phyloP scores from a whole-genome alignment of 1,140 invertebrate genomes.

The Polyergus mexicanus region DNA sequence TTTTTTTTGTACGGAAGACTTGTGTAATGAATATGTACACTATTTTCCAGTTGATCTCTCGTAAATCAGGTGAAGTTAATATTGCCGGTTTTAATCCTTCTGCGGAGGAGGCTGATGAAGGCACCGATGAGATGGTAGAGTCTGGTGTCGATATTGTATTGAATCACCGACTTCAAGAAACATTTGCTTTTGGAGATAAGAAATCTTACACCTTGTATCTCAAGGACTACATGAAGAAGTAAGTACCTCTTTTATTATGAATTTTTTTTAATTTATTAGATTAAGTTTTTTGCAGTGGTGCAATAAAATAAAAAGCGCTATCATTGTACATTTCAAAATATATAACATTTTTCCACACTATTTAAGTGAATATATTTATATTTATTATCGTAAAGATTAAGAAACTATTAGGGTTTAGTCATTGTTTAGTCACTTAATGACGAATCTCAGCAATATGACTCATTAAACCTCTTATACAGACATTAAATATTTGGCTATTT shows the following conservation, averaged over 20 bases:
- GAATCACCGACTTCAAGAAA: slow-evolving; percentile 96
- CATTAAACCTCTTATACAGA: background rate
- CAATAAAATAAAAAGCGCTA: background rate
- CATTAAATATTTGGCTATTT: background rate
- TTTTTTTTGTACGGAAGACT: background rate
- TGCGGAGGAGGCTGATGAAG: slow-evolving; percentile 96
- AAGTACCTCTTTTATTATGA: slow-evolving; percentile 81
- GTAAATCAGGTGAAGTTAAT: slow-evolving; percentile 92
- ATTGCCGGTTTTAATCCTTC: slow-evolving; percentile 97
- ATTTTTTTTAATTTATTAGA: too few relatives aligned
- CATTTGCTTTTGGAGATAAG: slow-evolving; percentile 94
- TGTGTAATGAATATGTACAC: background rate
- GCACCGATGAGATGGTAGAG: slow-evolving; percentile 91
- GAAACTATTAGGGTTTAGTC: background rate
- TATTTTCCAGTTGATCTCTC: slow-evolving; percentile 89
- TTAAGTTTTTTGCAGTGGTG: background rate
- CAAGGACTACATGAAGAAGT: slow-evolving; percentile 99
- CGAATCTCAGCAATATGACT: background rate
- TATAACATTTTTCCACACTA: too few relatives aligned
- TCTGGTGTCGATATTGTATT: slow-evolving; percentile 97
- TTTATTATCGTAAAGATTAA: background rate
- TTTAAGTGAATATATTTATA: background rate
- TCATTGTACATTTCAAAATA: too few relatives aligned
- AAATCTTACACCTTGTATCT: slow-evolving; percentile 97
- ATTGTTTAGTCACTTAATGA: background rate